Conservation (phyloP, 2,888 invertebrate genomes). For the Drosophila neotestacea region DNA sequence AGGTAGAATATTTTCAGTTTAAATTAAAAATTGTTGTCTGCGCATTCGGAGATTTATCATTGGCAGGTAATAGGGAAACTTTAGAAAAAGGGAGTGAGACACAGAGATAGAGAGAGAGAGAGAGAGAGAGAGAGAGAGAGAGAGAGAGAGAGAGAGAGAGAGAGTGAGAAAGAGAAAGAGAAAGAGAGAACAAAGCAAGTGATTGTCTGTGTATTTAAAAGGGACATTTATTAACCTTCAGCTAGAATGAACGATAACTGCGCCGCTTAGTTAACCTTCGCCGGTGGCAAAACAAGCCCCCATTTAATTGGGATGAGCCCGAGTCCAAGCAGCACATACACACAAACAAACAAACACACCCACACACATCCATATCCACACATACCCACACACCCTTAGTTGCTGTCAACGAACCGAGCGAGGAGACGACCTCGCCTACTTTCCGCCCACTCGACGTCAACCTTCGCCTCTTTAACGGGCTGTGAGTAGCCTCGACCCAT, state of each 20-base stretch:
- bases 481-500: slow-evolving; percentile 76
- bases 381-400: slow-evolving; percentile 1
- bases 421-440: slow-evolving; percentile 44
- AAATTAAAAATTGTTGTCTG: too few relatives aligned
- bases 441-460: slow-evolving; percentile 42
- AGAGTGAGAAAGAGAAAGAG: background rate
- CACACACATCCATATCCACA: background rate
- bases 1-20: too few relatives aligned
- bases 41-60: too few relatives aligned
- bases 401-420: slow-evolving; percentile 54
- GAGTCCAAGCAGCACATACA: slow-evolving; percentile 21
- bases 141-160: background rate
- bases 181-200: background rate
- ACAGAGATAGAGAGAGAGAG: background rate
- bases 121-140: background rate
- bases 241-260: slow-evolving; percentile 35
- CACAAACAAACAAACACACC: slow-evolving; percentile 15
- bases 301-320: slow-evolving; percentile 40
- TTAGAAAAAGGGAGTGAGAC: background rate
- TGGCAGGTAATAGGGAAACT: too few relatives aligned
- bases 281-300: slow-evolving; percentile 5
- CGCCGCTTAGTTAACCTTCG: slow-evolving; percentile 64
- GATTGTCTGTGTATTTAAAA: slow-evolving; percentile 9
- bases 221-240: slow-evolving; percentile 60
- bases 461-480: slow-evolving; percentile 64